Conservation (phyloP, 1,140 invertebrate species). For the Eupristina koningsbergeri region DNA sequence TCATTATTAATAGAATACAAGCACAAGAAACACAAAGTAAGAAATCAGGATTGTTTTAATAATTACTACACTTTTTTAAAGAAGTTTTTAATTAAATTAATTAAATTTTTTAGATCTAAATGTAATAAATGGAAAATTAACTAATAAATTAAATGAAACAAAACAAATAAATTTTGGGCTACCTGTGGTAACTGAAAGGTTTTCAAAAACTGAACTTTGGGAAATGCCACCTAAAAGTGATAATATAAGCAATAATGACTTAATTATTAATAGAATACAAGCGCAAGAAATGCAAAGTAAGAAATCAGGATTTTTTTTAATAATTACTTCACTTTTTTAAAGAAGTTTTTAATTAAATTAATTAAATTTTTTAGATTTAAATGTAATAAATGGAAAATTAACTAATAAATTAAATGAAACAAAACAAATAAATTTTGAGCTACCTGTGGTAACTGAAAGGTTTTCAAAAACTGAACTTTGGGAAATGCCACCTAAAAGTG, state of each 20-base stretch:
- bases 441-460: neutral
- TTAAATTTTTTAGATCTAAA: neutral
- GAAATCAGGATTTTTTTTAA: too few relatives aligned
- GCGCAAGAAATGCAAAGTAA: too few relatives aligned
- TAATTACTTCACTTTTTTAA: neutral
- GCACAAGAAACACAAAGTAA: neutral
- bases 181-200: neutral
- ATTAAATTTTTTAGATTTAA: neutral
- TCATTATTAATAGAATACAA: slow-evolving; percentile 10
- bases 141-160: neutral
- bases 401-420: neutral
- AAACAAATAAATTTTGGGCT: neutral
- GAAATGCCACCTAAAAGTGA: neutral
- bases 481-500: neutral
- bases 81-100: neutral
- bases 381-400: neutral
- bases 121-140: neutral
- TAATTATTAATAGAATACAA: too few relatives aligned
- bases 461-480: neutral
- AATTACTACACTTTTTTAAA: neutral
- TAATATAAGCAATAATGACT: too few relatives aligned
- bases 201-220: neutral
- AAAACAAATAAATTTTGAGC: neutral
- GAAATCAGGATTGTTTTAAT: neutral
- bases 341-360: neutral